phyloP scores from a whole-genome alignment of 2,113 vertebrate species.

The Myrmecobius fasciatus region DNA sequence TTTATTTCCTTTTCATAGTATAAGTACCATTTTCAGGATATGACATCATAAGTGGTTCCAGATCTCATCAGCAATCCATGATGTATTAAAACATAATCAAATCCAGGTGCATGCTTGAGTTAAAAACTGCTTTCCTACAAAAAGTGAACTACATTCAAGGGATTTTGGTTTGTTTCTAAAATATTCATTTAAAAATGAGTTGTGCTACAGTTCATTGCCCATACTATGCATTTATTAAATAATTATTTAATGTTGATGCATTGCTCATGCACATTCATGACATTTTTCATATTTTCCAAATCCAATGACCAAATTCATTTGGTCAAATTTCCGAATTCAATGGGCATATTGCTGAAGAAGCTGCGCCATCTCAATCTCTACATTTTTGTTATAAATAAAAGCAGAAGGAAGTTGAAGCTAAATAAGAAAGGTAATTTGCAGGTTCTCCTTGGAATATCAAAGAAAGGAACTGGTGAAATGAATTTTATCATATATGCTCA shows the following conservation, averaged over 20 bases:
- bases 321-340: too few relatives aligned
- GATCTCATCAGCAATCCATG: conserved; percentile 67
- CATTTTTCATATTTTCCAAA: neutral
- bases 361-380: neutral
- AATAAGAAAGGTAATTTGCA: neutral
- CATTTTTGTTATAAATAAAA: neutral
- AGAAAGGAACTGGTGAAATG: neutral
- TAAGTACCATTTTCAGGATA: conserved; percentile 75
- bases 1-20: conserved; percentile 61
- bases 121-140: conserved; percentile 71
- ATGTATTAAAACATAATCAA: conserved; percentile 69
- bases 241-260: fast-evolving
- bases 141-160: conserved; percentile 47
- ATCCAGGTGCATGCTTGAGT: conserved; percentile 76
- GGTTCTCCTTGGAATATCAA: neutral
- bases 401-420: neutral
- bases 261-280: neutral
- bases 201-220: neutral
- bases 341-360: neutral
- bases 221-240: neutral
- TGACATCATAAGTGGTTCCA: conserved; percentile 75
- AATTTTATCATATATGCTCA: neutral
- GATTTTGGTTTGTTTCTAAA: neutral
- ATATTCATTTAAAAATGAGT: neutral
- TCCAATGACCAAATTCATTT: neutral